Evolutionary conservation across 2,113 vertebrate genomes (phyloP).

Genomic region (Thamnophis sirtalis): DNA sequence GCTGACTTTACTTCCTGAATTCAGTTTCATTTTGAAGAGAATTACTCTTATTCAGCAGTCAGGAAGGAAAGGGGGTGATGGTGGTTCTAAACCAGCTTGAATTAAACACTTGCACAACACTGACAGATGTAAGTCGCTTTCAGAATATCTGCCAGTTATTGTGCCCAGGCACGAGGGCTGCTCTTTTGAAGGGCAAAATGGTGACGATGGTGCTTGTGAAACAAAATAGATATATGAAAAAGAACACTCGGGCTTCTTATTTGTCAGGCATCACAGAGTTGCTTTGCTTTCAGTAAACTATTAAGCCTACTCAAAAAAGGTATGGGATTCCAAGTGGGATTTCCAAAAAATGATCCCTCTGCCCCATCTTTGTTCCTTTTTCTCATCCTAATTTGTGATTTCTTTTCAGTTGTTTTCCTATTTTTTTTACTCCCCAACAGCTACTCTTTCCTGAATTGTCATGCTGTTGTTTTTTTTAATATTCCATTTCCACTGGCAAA

Average conservation of each 20-base stretch:
- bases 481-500: background rate
- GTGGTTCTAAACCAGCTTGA: background rate
- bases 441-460: background rate
- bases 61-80: background rate
- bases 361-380: background rate
- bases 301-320: background rate
- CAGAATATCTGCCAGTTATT: background rate
- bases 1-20: background rate
- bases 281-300: background rate
- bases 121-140: background rate
- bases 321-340: background rate
- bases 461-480: background rate
- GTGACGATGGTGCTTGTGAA: background rate
- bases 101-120: background rate
- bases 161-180: background rate
- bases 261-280: background rate
- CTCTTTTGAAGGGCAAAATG: background rate
- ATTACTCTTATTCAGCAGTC: background rate
- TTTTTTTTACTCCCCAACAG: background rate
- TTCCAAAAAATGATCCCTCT: background rate
- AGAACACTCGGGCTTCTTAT: background rate
- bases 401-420: background rate
- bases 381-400: background rate
- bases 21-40: background rate
- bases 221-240: background rate